Percentiles rank a stretch among this genome's conserved stretches.
phyloP scores from a whole-genome alignment of 2,113 vertebrate genomes.

The Indicator maculatus region DNA sequence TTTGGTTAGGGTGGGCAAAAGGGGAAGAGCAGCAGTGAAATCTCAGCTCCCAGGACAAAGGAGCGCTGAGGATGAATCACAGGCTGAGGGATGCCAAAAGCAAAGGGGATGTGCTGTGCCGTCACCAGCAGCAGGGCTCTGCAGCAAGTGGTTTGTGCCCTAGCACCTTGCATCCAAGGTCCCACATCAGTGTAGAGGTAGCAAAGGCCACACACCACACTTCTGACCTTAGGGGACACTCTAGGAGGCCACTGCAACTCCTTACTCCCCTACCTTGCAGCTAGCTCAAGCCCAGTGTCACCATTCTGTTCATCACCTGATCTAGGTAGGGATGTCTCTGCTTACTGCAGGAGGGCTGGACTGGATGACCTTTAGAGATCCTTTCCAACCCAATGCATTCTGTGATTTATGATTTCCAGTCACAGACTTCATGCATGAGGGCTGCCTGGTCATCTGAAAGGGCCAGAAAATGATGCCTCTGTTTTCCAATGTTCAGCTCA shows the following conservation, averaged over 20 bases:
- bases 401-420: too few relatives aligned
- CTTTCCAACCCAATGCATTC: too few relatives aligned
- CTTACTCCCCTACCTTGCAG: neutral
- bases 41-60: neutral
- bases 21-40: neutral
- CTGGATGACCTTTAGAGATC: too few relatives aligned
- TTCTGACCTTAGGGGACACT: neutral
- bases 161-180: neutral
- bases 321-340: too few relatives aligned
- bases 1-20: neutral
- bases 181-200: accelerated
- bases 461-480: neutral
- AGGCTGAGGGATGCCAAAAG: neutral
- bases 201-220: neutral
- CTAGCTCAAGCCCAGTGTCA: neutral
- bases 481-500: neutral
- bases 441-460: neutral
- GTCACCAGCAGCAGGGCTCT: accelerated
- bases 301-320: neutral
- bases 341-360: too few relatives aligned
- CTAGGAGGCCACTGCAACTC: neutral
- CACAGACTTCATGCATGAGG: accelerated
- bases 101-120: neutral
- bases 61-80: accelerated
- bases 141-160: neutral